phyloP scores from a whole-genome alignment of 2,797 vertebrate species.

The Sebastes goodei region DNA sequence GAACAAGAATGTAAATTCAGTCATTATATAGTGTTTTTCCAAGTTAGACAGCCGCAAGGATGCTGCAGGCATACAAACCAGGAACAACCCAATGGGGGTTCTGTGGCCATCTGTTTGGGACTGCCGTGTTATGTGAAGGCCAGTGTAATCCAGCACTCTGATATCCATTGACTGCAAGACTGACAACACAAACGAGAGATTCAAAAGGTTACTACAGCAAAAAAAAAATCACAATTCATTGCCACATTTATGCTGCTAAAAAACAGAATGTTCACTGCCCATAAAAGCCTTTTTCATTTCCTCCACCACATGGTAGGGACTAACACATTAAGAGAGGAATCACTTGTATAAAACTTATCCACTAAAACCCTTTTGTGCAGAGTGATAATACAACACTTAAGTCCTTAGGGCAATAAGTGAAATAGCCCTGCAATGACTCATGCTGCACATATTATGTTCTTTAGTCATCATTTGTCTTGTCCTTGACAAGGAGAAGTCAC shows the following conservation, averaged over 20 bases:
- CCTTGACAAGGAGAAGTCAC: background rate
- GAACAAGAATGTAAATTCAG: background rate
- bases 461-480: background rate
- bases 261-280: background rate
- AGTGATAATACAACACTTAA: background rate
- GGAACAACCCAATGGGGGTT: constrained; percentile 61
- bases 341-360: background rate
- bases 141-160: constrained; percentile 60
- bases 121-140: constrained; percentile 43
- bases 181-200: constrained; percentile 26
- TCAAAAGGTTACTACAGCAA: background rate
- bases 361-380: background rate
- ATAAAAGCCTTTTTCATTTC: background rate
- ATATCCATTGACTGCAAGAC: constrained; percentile 49
- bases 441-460: background rate
- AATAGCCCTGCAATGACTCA: background rate
- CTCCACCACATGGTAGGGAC: background rate
- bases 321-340: background rate
- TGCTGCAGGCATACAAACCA: constrained; percentile 63
- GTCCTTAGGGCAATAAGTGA: background rate
- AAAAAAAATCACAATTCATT: background rate
- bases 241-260: background rate
- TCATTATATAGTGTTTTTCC: background rate
- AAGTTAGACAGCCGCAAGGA: background rate
- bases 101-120: constrained; percentile 57